Evolutionary conservation across 2,797 vertebrate species (phyloP), one percentile per base, ranked within the genome.

Genomic region (Ambastaia sidthimunki): DNA sequence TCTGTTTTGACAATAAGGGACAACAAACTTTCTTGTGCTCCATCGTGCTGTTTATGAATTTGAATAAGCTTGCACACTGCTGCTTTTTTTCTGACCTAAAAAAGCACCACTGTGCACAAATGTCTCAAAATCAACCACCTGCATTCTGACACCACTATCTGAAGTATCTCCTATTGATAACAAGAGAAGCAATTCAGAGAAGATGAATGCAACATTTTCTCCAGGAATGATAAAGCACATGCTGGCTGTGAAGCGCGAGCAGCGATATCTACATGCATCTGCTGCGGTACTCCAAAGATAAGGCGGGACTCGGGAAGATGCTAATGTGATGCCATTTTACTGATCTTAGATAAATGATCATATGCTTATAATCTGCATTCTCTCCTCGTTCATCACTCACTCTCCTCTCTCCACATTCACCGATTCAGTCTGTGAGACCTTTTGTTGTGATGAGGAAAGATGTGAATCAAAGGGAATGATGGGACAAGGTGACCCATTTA

Each of bases 221-320:
- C 47, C 18, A 60, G 69, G 59, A 71, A 77, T 57, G 48, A 72
- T 68, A 65, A 80, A 80, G 60, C 44, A 12, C 54, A 62, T 68
- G 34, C 66, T 63, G 48, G 31, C 80, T 84, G 84, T 85, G 80
- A 41, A 86, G 82, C 78, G 74, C 84, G 16, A 41, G 69, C 70
- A 19, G 76, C 76, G 62, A 65, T 75, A 86, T 88, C 87, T 85
- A 87, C 88, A 89, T 83, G 86, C 88, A 91, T 91, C 88, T 88
- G 86, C 85, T 31, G 77, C 84, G 81, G 76, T 89, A 89, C 85
- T 85, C 84, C 70, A 84, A 77, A 87, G 92, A 91, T 91, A 84
- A 89, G 87, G 88, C 88, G 78, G 81, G 84, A 88, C 85, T 86
- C 82, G 60, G 57, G 59, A 84, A 74, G 83, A 84, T 70, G 77